Base-by-base conservation (phyloP, 2,113 vertebrate species). In the Caranx ignobilis region DNA sequence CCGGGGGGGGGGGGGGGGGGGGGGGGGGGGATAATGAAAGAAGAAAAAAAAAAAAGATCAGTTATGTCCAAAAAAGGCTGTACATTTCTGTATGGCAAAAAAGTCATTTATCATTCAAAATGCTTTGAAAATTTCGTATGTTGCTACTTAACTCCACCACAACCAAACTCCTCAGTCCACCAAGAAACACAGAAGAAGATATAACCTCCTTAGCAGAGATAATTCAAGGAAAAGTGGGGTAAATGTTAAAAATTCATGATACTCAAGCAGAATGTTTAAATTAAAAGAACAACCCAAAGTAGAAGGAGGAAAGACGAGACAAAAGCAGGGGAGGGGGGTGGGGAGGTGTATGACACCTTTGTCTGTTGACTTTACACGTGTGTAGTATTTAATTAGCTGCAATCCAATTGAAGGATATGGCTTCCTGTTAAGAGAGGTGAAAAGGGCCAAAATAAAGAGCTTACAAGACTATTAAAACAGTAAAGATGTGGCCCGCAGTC, bases 361-460 rank as follows among this genome's bases (percentile, higher is more conserved):
- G 69, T 85, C 74, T 91, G 89, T 92, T 87, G 84, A 89, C 82
- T 65, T 84, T 83, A 85, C 84, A 82, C 80, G 79, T 87, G 82
- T 84, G 80, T 78, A 79, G 68, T 87, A 92, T 94, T 92, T 92
- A 91, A 93, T 93, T 90, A 93, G 91, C 91, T 52, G 85, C 91
- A 93, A 94, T 91, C 90, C 88, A 94, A 93, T 92, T 91, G 87
- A 89, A 68, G 79, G 70, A 75, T 83, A 78, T 21, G 48, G 87
- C 87, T 92, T 94, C 93, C 92, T 93, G 90, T 91, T 76, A 91
- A 74, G 63, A 79, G 81, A 92, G 85, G 89, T 85, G 87, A 82
- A 87, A 91, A 89, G 79, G 87, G 88, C 89, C n/a, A 66, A 92
- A 93, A 93, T 90, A 91, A 94, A 93, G 74, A 89, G 87, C 87